Conservation (phyloP, 2,797 vertebrate species). For the Knipowitschia caucasica region DNA sequence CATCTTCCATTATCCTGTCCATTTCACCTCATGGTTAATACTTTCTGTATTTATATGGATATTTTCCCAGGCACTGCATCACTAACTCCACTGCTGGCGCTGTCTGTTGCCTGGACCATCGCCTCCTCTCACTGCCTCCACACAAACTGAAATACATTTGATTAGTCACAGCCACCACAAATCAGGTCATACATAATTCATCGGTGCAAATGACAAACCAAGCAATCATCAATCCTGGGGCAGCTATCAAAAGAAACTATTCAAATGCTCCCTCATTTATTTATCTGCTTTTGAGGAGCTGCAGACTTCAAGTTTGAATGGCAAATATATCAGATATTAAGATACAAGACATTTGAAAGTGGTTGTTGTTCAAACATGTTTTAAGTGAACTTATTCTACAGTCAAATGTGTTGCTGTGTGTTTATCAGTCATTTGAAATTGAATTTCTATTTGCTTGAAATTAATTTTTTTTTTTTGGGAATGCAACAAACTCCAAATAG, state of each 20-base stretch:
- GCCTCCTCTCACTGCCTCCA: conserved; percentile 51
- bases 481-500: background rate
- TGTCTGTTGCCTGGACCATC: conserved; percentile 34
- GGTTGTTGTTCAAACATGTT: background rate
- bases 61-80: conserved; percentile 23
- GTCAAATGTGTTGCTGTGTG: background rate
- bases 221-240: conserved; percentile 73
- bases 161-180: conserved; percentile 67
- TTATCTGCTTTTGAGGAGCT: conserved; percentile 59
- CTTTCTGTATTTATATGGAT: conserved; percentile 5
- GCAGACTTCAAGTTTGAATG: conserved; percentile 47
- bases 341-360: conserved; percentile 10
- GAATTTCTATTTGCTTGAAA: no score
- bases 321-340: conserved; percentile 47
- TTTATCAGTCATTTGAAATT: no score
- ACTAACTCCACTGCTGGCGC: conserved; percentile 19
- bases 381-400: no score
- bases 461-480: no score
- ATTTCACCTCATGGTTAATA: background rate
- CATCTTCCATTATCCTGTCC: background rate
- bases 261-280: conserved; percentile 66
- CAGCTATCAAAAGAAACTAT: conserved; percentile 69
- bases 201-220: conserved; percentile 74
- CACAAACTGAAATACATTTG: conserved; percentile 64
- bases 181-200: conserved; percentile 74